These are phyloP conservation scores for Nymphicus hollandicus DNA, from an alignment of 2,113 vertebrate species.

Conservation along the genomic window DNA sequence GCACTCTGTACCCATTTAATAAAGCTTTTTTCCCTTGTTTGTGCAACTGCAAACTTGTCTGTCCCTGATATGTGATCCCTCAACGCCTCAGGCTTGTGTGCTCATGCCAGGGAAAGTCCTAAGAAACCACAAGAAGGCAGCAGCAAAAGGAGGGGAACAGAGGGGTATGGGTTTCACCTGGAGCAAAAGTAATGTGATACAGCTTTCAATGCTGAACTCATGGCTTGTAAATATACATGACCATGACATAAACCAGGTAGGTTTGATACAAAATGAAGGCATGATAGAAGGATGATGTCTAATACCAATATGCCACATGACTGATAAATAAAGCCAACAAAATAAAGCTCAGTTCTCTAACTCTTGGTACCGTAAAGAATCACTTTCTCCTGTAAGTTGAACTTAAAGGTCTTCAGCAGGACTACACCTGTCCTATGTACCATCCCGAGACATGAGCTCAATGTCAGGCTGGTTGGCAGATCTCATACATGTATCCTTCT, in stretches of 20 bases:
- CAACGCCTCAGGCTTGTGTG: background rate
- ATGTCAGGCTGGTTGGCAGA: rapidly evolving
- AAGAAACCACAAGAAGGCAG: background rate
- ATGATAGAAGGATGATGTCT: background rate
- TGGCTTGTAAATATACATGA: background rate
- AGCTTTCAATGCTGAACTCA: background rate
- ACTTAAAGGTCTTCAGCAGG: background rate
- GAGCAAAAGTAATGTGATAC: background rate
- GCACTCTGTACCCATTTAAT: conserved; percentile 53
- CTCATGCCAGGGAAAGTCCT: background rate
- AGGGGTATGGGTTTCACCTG: background rate
- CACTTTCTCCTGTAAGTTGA: background rate
- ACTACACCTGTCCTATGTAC: background rate
- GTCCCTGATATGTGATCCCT: background rate
- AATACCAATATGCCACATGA: rapidly evolving
- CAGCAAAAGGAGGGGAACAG: background rate
- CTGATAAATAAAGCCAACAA: background rate
- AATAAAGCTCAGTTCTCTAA: background rate
- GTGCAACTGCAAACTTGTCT: conserved; percentile 29
- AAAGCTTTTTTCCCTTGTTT: conserved; percentile 55
- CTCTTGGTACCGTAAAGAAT: background rate
- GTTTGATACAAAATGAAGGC: background rate
- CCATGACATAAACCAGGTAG: background rate
- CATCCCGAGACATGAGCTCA: rapidly evolving
- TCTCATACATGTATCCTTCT: background rate